These are phyloP conservation scores for Muricea muricata DNA, from an alignment of 92 coral and sea anemone species.

Conservation along the genomic window DNA sequence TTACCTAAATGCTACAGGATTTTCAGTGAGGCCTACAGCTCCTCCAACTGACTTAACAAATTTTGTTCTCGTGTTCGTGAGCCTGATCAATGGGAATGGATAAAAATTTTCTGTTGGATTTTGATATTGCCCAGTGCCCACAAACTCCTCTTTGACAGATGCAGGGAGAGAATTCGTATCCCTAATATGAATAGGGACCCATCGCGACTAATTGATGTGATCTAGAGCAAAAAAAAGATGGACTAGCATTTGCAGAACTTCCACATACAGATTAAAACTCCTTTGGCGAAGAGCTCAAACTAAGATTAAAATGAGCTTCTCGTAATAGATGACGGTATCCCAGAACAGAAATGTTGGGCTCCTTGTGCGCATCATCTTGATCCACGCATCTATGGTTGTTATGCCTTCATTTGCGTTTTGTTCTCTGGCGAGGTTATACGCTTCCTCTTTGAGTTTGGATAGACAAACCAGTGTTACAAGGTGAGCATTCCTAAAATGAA, in stretches of 20 bases:
- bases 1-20: constrained; percentile 35
- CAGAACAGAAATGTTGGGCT: constrained; percentile 64
- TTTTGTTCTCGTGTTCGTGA: constrained; percentile 69
- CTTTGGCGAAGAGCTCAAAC: constrained; percentile 50
- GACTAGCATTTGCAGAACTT: constrained; percentile 41
- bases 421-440: not conserved
- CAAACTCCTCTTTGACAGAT: constrained; percentile 44
- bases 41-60: constrained; percentile 66
- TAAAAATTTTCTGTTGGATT: constrained; percentile 55
- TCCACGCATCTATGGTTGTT: not conserved
- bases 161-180: constrained; percentile 69
- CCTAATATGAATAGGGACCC: constrained; percentile 62
- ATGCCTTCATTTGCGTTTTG: not conserved
- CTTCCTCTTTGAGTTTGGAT: constrained; percentile 11
- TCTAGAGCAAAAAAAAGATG: constrained; percentile 66
- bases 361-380: not conserved
- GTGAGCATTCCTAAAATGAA: constrained; percentile 3
- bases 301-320: constrained; percentile 22
- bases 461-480: constrained; percentile 4
- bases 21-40: constrained; percentile 58
- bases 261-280: constrained; percentile 58
- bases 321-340: not conserved
- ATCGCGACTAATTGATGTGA: constrained; percentile 56
- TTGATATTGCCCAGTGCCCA: constrained; percentile 72
- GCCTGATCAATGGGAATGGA: constrained; percentile 71